Evolutionary conservation across 2,797 vertebrate genomes (phyloP), one percentile per base, ranked within the genome.

Genomic region (Distichodus sexfasciatus): DNA sequence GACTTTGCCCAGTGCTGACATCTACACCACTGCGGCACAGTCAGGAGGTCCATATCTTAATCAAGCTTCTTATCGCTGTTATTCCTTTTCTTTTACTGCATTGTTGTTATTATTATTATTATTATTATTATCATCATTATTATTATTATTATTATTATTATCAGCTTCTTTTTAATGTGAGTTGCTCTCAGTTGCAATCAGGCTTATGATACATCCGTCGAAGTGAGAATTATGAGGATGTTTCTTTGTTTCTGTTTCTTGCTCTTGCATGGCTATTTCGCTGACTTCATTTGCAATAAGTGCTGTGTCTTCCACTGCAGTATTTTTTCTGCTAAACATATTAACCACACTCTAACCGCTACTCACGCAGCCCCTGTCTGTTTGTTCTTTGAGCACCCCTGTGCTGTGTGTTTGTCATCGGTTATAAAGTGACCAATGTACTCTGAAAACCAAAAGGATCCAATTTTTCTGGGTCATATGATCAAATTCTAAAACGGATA

Each of bases 341-440:
- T 81, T 77, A 81, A 85, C 80, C 83, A 69, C 60, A 75, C 85
- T 86, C 85, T 90, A 88, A 86, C 85, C 74, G 86, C 89, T 85
- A 86, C 91, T 93, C 92, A 89, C 10, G 19, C 51, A 41, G 47
- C 21, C 43, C 46, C 61, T 24, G 43, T 43, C 19, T 26, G 29
- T 43, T 15, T 26, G 29, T 51, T 38, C 3, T 28, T 47, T 80
- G 69, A 46, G 28, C 24, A 60, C 35, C 47, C 81, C 79, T 44
- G 80, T 82, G 89, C 86, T 86, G 87, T 83, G 79, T 86, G 6
- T n/a, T 51, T 85, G 76, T 88, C 79, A 83, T 76, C 83, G 81
- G 10, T 91, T 91, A 92, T 91, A 85, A 85, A 87, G 87, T 91
- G 87, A 92, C 88, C 92, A 94, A 92, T 94, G 94, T 95, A 94